A percentile compares a stretch with the other conserved stretches of the same genome.
phyloP scores from a whole-genome alignment of 2,888 invertebrate species.

The Beris morrisii region DNA sequence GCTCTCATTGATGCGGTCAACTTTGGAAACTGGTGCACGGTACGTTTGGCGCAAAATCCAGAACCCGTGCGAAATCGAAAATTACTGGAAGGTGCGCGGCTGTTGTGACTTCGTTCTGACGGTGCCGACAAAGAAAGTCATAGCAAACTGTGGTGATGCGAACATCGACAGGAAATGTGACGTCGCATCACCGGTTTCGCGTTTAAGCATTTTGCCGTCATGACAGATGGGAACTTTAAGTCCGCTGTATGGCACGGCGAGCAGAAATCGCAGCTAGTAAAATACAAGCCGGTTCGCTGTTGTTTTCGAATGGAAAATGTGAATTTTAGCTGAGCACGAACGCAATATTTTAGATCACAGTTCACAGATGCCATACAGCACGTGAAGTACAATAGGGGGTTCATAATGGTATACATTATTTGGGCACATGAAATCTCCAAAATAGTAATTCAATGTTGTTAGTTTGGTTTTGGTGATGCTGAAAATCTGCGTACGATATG shows the following conservation, averaged over 20 bases:
- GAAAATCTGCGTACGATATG: too few species aligned
- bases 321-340: too few species aligned
- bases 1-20: conserved; percentile 38
- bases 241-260: conserved; percentile 26
- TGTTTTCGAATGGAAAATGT: too few species aligned
- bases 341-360: too few species aligned
- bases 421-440: too few species aligned
- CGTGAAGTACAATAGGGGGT: too few species aligned
- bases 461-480: too few species aligned
- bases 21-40: conserved; percentile 28
- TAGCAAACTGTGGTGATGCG: neutral
- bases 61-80: neutral
- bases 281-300: neutral
- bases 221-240: conserved; percentile 30
- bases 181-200: neutral
- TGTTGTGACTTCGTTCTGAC: neutral
- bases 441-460: too few species aligned
- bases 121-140: neutral
- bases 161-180: neutral
- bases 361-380: too few species aligned
- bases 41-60: conserved; percentile 9
- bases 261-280: conserved; percentile 17
- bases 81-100: neutral
- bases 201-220: neutral
- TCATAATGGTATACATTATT: too few species aligned